These are phyloP conservation scores for Heliopora coerulea DNA, from an alignment of 92 coral and sea anemone genomes.

Conservation along the genomic window DNA sequence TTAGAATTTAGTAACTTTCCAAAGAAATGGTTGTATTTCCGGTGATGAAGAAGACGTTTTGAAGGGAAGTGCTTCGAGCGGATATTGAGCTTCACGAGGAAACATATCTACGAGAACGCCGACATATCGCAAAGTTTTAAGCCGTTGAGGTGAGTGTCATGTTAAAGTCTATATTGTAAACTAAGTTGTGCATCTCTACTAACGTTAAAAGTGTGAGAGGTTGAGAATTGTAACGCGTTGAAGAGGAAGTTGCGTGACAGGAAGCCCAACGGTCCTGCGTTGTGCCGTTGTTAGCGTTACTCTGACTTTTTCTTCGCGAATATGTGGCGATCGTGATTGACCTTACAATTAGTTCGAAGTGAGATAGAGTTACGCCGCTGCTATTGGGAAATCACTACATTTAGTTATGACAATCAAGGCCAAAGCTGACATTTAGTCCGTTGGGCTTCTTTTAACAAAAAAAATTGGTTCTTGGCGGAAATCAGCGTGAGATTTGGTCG, in stretches of 20 bases:
- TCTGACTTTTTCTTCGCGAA: too few relatives aligned
- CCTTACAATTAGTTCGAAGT: too few relatives aligned
- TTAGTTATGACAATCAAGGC: too few relatives aligned
- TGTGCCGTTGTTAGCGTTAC: not conserved
- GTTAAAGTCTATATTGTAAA: not conserved
- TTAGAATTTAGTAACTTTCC: not conserved
- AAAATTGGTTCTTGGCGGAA: too few relatives aligned
- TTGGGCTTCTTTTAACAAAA: too few relatives aligned
- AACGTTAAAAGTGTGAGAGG: too few relatives aligned
- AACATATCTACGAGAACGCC: not conserved
- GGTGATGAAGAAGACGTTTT: not conserved
- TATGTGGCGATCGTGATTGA: too few relatives aligned
- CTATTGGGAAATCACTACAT: too few relatives aligned
- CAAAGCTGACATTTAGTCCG: too few relatives aligned
- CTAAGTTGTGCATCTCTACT: too few relatives aligned
- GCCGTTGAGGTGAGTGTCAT: not conserved
- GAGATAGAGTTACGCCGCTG: too few relatives aligned
- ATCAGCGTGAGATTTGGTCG: too few relatives aligned
- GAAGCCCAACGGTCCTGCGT: slow-evolving; percentile 10
- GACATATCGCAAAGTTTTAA: not conserved
- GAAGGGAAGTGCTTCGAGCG: not conserved
- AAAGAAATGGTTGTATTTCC: not conserved
- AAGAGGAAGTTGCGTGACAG: slow-evolving; percentile 30
- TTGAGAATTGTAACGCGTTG: not conserved
- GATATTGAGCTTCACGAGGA: not conserved